phyloP scores from a whole-genome alignment of 2,797 vertebrate genomes.

The Leptoclinus maculatus region DNA sequence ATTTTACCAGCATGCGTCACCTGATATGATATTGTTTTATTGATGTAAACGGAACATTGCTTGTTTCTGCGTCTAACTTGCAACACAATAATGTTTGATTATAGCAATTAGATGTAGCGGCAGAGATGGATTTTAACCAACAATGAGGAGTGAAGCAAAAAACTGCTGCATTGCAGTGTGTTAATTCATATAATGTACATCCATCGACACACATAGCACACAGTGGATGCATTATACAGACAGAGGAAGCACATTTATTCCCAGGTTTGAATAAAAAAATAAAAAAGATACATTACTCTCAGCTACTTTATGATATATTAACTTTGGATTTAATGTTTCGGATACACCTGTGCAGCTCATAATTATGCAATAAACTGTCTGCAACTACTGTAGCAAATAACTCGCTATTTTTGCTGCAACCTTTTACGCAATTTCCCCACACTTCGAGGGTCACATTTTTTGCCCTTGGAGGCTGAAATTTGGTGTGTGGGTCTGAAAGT shows the following conservation, averaged over 20 bases:
- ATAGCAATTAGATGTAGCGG: constrained; percentile 30
- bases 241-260: not conserved
- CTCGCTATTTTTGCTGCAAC: too few species aligned
- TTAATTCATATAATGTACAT: not conserved
- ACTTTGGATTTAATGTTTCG: not conserved
- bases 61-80: constrained; percentile 27
- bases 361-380: too few species aligned
- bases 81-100: constrained; percentile 44
- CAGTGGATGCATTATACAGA: not conserved
- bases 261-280: not conserved
- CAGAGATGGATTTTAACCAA: not conserved
- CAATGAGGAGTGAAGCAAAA: not conserved
- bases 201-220: not conserved
- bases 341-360: too few species aligned
- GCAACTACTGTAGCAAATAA: too few species aligned
- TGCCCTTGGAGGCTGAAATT: too few species aligned
- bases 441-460: too few species aligned
- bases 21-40: constrained; percentile 48
- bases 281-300: too few species aligned
- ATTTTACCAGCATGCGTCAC: constrained; percentile 31
- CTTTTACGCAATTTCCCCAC: too few species aligned
- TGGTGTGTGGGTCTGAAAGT: too few species aligned
- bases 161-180: not conserved
- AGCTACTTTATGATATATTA: not conserved
- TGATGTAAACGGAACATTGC: constrained; percentile 41